A percentile compares a stretch with the other conserved stretches of the same genome.
Evolutionary conservation across 2,888 invertebrate species (phyloP).

Genomic region (Drosophila dives): DNA sequence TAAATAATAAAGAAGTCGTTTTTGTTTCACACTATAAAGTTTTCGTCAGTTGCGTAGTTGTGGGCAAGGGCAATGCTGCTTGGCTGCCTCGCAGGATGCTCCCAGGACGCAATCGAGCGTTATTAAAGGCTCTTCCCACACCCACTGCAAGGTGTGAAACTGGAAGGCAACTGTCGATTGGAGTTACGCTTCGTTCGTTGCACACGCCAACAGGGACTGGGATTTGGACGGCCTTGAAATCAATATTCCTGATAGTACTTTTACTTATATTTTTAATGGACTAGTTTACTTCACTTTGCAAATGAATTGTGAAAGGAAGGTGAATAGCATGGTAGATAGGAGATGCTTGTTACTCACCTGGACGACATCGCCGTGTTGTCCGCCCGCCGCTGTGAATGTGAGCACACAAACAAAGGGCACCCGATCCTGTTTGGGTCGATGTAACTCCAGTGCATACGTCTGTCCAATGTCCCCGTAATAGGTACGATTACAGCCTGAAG

Average conservation of each 20-base stretch:
- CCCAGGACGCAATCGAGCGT: slow-evolving; percentile 71
- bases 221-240: slow-evolving; percentile 75
- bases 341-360: slow-evolving; percentile 87
- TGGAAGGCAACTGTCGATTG: slow-evolving; percentile 53
- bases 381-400: slow-evolving; percentile 94
- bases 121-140: slow-evolving; percentile 53
- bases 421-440: slow-evolving; percentile 93
- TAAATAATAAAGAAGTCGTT: background rate
- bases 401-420: slow-evolving; percentile 95
- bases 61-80: slow-evolving; percentile 40
- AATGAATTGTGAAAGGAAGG: slow-evolving; percentile 65
- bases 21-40: slow-evolving; percentile 49
- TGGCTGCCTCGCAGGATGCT: slow-evolving; percentile 53
- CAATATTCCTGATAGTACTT: slow-evolving; percentile 59
- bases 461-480: slow-evolving; percentile 95
- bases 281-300: slow-evolving; percentile 70
- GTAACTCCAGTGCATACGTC: slow-evolving; percentile 93
- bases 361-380: slow-evolving; percentile 92
- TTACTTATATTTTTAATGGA: slow-evolving; percentile 78
- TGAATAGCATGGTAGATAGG: background rate
- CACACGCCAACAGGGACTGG: slow-evolving; percentile 53
- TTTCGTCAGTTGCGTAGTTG: slow-evolving; percentile 49
- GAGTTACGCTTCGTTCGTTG: slow-evolving; percentile 57
- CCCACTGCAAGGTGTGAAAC: slow-evolving; percentile 67
- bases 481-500: slow-evolving; percentile 91